phyloP scores from a whole-genome alignment of 2,888 invertebrate genomes.

The Venusia cambrica region DNA sequence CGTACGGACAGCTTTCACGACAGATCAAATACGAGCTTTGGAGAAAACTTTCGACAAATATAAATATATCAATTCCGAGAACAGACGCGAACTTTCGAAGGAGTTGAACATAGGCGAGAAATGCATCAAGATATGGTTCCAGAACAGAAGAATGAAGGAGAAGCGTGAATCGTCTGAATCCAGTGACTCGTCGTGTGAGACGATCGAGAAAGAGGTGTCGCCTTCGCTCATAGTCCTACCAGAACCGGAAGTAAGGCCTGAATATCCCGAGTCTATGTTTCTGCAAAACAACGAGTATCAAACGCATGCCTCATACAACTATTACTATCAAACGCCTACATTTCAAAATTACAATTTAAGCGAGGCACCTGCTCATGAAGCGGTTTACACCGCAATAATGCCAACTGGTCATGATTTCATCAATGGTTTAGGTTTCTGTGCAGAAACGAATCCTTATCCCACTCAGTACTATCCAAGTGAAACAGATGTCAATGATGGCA shows the following conservation, averaged over 20 bases:
- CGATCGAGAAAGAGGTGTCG: slow-evolving; percentile 19
- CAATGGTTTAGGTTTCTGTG: slow-evolving; percentile 6
- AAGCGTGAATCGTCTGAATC: slow-evolving; percentile 77
- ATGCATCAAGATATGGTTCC: slow-evolving; percentile 92
- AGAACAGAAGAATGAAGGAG: slow-evolving; percentile 88
- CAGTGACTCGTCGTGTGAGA: slow-evolving; percentile 46
- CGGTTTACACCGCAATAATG: slow-evolving; percentile 1
- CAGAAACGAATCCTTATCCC: slow-evolving; percentile 7
- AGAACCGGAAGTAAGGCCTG: slow-evolving; percentile 6
- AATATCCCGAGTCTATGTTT: neutral
- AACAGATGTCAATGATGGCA: slow-evolving; percentile 21
- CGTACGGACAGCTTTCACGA: slow-evolving; percentile 87
- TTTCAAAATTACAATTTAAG: slow-evolving; percentile 1
- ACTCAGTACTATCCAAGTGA: slow-evolving; percentile 7
- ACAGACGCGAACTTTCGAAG: slow-evolving; percentile 84
- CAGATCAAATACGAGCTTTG: slow-evolving; percentile 84
- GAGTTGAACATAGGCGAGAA: slow-evolving; percentile 83
- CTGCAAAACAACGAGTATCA: neutral
- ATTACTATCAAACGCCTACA: slow-evolving; percentile 5
- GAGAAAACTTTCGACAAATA: slow-evolving; percentile 72
- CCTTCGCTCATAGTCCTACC: slow-evolving; percentile 12
- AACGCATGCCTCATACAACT: neutral
- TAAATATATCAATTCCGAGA: slow-evolving; percentile 84
- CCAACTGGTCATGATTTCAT: slow-evolving; percentile 1
- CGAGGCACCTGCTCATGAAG: slow-evolving; percentile 3